Evolutionary conservation across 2,113 vertebrate species (phyloP).

Genomic region (Anguilla japonica): DNA sequence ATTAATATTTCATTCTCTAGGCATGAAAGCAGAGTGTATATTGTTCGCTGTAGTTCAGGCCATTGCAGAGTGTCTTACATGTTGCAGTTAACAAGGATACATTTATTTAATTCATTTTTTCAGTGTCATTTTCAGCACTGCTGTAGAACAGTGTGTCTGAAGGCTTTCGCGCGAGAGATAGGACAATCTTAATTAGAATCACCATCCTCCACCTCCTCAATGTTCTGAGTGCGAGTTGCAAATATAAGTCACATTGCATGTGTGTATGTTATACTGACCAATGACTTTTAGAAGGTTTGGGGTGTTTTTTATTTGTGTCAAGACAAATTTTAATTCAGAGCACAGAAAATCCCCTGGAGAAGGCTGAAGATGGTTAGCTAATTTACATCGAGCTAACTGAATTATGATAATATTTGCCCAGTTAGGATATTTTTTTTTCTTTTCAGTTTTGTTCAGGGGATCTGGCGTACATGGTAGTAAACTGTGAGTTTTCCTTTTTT

Average conservation of each 20-base stretch:
- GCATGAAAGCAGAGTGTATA: not conserved
- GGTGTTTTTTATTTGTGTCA: too few relatives aligned
- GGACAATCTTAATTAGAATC: not conserved
- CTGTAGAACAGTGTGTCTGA: not conserved
- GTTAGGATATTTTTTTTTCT: not conserved
- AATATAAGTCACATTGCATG: not conserved
- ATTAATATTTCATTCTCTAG: not conserved
- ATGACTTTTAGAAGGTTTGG: too few relatives aligned
- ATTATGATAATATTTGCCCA: not conserved
- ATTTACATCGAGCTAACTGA: not conserved
- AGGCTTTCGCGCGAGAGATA: not conserved
- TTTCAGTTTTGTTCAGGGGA: not conserved
- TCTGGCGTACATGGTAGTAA: not conserved
- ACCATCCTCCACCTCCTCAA: not conserved
- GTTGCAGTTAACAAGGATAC: not conserved
- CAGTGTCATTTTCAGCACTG: not conserved
- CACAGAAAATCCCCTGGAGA: not conserved
- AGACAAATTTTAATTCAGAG: too few relatives aligned
- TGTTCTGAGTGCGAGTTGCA: not conserved
- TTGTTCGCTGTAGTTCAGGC: not conserved
- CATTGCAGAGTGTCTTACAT: not conserved
- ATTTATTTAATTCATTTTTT: not conserved
- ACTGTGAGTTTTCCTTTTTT: not conserved
- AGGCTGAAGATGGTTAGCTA: not conserved
- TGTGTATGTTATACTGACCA: not conserved